Base-by-base conservation (phyloP, 2,888 invertebrate species). In the Aethes cnicana region DNA sequence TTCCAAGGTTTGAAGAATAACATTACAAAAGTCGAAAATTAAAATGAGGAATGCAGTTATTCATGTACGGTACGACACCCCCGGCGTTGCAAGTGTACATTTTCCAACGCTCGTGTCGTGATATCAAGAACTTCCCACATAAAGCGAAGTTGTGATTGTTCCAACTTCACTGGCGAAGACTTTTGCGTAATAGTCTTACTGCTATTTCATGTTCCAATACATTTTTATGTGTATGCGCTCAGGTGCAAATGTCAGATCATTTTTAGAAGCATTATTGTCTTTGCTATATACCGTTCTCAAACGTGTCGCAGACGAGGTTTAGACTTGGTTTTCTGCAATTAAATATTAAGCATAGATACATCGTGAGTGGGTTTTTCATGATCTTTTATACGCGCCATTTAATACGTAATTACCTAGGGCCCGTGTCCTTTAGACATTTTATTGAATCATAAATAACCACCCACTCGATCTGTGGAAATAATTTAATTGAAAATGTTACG, bases 151-250 rank as follows among this genome's bases (percentile, higher is more conserved):
- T 73, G 73, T 61, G 59, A 73, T 80, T 71, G 78, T 73, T 75
- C 69, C 63, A 64, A 68, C 68, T 69, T n/a, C 50, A 64, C 68
- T 68, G 79, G 66, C 80, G 72, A 56, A 59, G 73, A 68, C 63
- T 75, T 83, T 82, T 77, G 74, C 77, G 80, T 84, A 81, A 86
- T 79, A 76, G 81, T 83, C 81, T 78, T 82, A 83, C 81, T 77
- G 71, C 68, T 70, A 74, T 77, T 78, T 72, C 73, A 77, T 72
- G 71, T 77, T 68, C 60, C 58, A 42, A 44, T 53, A 47, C 30
- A 44, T 32, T 53, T 55, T 69, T 52, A 53, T 43, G 25, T 37
- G 46, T 44, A 46, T 44, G 33, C 39, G 67, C 62, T 73, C 72
- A 74, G 65, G 59, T 68, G 68, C 46, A 53, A 70, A 72, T 74